Percentiles rank a stretch among this genome's conserved stretches.
Evolutionary conservation across 1,140 invertebrate species (phyloP).

Genomic region (Camponotus pennsylvanicus): DNA sequence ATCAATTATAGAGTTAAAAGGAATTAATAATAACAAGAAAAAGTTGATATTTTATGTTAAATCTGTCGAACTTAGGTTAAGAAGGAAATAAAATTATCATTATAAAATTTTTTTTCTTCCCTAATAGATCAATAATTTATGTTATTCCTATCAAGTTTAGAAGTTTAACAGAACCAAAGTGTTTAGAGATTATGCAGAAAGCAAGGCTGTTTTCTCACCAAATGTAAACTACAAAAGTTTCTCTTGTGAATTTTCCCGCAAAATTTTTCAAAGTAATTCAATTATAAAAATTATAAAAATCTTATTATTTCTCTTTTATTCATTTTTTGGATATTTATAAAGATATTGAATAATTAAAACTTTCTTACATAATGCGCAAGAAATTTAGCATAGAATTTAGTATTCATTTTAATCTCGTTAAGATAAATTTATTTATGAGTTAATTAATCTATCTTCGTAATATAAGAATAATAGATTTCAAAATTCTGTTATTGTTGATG

Average conservation of each 20-base stretch:
- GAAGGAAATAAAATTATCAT: not conserved
- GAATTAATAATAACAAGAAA: not conserved
- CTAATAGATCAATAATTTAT: constrained; percentile 13
- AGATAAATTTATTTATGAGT: too few species aligned
- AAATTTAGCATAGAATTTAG: not conserved
- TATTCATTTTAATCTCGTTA: not conserved
- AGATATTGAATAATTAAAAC: not conserved
- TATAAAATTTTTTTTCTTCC: not conserved
- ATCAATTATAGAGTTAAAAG: not conserved
- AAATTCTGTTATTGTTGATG: not conserved
- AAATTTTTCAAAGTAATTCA: constrained; percentile 32
- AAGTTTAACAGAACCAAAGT: constrained; percentile 7
- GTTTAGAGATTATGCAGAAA: constrained; percentile 7
- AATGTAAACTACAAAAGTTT: constrained; percentile 30
- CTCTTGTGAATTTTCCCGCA: not conserved
- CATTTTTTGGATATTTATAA: not conserved
- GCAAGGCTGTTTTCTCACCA: constrained; percentile 3
- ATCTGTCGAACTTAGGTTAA: not conserved
- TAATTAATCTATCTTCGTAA: too few species aligned
- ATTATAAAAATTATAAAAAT: not conserved
- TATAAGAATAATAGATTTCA: too few species aligned
- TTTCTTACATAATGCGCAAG: not conserved
- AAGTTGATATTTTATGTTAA: not conserved
- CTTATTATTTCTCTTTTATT: not conserved
- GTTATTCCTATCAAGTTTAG: not conserved